Base-by-base conservation (phyloP, 2,113 vertebrate species). In the Mastomys natalensis region DNA sequence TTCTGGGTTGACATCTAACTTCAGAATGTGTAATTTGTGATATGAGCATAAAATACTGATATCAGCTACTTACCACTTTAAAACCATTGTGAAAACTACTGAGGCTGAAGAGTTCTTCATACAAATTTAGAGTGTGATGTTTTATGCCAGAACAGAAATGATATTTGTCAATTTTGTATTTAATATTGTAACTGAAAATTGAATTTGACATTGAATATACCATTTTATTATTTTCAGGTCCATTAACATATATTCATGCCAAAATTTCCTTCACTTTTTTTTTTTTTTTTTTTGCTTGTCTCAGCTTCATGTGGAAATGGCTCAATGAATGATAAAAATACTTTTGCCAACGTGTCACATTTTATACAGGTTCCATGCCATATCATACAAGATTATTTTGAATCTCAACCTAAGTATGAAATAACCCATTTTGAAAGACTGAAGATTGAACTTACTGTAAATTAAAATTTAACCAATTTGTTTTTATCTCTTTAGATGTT, bases 351-450 rank as follows among this genome's bases (percentile, higher is more conserved):
- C 19, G 21, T 70, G 10, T 58, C 51, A 72, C 21, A 93, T 72
- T 94, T 92, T 90, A 45, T 73, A 3, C 45, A 77, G 66, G 78
- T 77, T 94, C 68, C 31, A 45, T 8, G 70, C 58, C 58, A 93
- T 29, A 26, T 86, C 89, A 53, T 45, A 72, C 53, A 37, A 87
- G 72, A 51, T 53, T 60, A 81, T 4, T 76, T 82, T 62, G 17
- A 95, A 91, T 93, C 21, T 31, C 58, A 91, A 87, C 37, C 34
- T 89, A 77, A 95, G 45, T 64, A 93, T 86, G 43, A 91, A 90
- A 89, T 95, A 24, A 68, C 66, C 15, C 53, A 51, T 95, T 95
- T 96, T 16, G 80, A 81, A 77, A 55, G 6, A 68, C 93, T 31
- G 60, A 89, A 76, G 43, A 80, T 8, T 66, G 8, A 78, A 21